These are phyloP conservation scores for Drosophila pseudoananassae DNA, from an alignment of 1,140 invertebrate species.

Conservation along the genomic window DNA sequence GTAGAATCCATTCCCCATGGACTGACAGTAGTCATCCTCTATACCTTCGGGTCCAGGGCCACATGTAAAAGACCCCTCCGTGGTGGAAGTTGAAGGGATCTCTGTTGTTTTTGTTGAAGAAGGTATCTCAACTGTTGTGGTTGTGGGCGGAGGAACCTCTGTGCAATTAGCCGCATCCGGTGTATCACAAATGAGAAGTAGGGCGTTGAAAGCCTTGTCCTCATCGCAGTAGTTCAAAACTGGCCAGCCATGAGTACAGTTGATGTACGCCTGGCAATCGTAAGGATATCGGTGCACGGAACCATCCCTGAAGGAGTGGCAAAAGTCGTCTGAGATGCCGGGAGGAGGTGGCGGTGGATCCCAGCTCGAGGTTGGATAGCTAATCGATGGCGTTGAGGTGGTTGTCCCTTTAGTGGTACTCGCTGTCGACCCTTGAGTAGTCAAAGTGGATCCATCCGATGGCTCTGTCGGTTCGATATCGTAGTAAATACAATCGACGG, in stretches of 20 bases:
- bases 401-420: neutral
- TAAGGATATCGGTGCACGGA: constrained; percentile 58
- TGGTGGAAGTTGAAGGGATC: constrained; percentile 5
- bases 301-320: constrained; percentile 31
- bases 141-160: constrained; percentile 51
- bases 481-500: constrained; percentile 47
- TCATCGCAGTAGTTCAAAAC: constrained; percentile 60
- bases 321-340: constrained; percentile 45
- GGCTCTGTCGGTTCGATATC: constrained; percentile 26
- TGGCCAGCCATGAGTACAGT: constrained; percentile 62
- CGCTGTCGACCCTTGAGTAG: constrained; percentile 4
- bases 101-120: constrained; percentile 35
- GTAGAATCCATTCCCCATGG: constrained; percentile 62
- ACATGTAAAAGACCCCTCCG: constrained; percentile 36
- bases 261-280: constrained; percentile 72
- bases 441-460: constrained; percentile 32
- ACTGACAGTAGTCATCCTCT: constrained; percentile 39
- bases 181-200: constrained; percentile 64
- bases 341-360: constrained; percentile 55
- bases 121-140: constrained; percentile 9
- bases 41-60: constrained; percentile 35
- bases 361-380: constrained; percentile 41
- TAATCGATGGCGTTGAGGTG: constrained; percentile 7
- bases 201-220: constrained; percentile 59
- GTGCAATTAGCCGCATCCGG: constrained; percentile 60